These are phyloP conservation scores for Mesorhabditis belari DNA, from an alignment of 2,888 invertebrate genomes.

Conservation along the genomic window DNA sequence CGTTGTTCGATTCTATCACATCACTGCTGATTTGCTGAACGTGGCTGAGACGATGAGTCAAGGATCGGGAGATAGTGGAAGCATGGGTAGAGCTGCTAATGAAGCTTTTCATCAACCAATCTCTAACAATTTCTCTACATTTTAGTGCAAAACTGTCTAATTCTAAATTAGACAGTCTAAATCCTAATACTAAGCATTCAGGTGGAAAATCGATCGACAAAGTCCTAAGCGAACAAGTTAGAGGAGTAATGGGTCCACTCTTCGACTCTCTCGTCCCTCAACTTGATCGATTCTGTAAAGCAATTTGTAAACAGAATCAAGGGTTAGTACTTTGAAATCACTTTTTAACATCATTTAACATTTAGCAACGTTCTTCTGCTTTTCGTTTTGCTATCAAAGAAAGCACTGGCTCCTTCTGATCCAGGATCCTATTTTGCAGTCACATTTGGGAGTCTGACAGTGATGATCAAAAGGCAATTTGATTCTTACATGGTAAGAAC, in stretches of 20 bases:
- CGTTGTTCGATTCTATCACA: slow-evolving; percentile 81
- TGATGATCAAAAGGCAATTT: slow-evolving; percentile 80
- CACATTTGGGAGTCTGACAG: slow-evolving; percentile 72
- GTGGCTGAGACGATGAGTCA: slow-evolving; percentile 38
- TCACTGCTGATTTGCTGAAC: slow-evolving; percentile 61
- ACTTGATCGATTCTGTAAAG: slow-evolving; percentile 74
- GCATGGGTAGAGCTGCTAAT: too few relatives aligned
- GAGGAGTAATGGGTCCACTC: slow-evolving; percentile 74
- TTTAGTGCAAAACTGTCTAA: too few relatives aligned
- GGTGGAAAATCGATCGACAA: slow-evolving; percentile 33
- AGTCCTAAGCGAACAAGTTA: slow-evolving; percentile 57
- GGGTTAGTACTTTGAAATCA: slow-evolving; percentile 7
- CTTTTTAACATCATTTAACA: slow-evolving; percentile 38
- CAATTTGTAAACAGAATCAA: slow-evolving; percentile 61
- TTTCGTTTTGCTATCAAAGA: slow-evolving; percentile 80
- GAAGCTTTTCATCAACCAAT: too few relatives aligned
- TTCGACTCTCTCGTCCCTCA: slow-evolving; percentile 82
- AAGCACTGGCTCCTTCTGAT: slow-evolving; percentile 68
- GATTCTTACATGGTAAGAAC: slow-evolving; percentile 74
- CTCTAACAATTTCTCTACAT: too few relatives aligned
- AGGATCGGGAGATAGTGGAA: slow-evolving; percentile 33
- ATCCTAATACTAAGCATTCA: too few relatives aligned
- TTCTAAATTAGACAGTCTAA: neutral
- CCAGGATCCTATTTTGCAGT: slow-evolving; percentile 78
- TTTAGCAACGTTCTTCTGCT: slow-evolving; percentile 85